Conservation (phyloP, 2,113 vertebrate species). For the Xenus cinereus region DNA sequence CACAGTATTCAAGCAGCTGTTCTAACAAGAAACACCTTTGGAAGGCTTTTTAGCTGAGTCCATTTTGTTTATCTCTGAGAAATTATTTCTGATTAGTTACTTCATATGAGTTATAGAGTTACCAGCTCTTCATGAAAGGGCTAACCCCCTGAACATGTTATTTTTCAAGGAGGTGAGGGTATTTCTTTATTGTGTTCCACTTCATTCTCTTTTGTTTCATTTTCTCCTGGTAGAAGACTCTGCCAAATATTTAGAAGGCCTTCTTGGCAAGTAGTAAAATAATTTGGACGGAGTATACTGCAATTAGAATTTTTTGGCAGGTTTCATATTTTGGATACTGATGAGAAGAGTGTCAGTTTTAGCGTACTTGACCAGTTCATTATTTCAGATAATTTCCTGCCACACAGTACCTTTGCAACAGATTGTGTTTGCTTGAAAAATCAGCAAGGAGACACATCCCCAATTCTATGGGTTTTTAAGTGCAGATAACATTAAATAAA, state of each 20-base stretch:
- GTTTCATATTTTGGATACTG: constrained; percentile 43
- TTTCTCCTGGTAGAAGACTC: constrained; percentile 50
- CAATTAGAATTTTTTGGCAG: constrained; percentile 73
- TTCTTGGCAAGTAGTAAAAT: constrained; percentile 70
- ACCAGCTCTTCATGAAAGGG: constrained; percentile 34
- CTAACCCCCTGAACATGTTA: neutral
- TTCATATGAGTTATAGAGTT: constrained; percentile 33
- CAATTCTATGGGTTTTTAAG: neutral
- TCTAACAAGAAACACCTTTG: constrained; percentile 23
- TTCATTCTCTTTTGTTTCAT: constrained; percentile 62
- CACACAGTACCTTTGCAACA: neutral
- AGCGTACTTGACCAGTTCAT: constrained; percentile 28
- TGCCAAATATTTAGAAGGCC: constrained; percentile 70
- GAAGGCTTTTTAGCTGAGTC: neutral
- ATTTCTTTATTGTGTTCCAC: constrained; percentile 26
- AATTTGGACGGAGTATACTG: constrained; percentile 57
- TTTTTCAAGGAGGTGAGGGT: neutral
- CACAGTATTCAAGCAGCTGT: neutral
- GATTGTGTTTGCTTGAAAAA: neutral
- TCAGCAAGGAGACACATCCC: neutral
- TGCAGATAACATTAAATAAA: neutral
- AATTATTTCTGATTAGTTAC: constrained; percentile 35
- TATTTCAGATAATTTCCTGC: constrained; percentile 26
- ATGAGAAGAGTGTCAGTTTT: constrained; percentile 62
- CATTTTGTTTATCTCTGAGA: neutral